Evolutionary conservation across 1,140 invertebrate species (phyloP).

Genomic region (Zaprionus taronus): DNA sequence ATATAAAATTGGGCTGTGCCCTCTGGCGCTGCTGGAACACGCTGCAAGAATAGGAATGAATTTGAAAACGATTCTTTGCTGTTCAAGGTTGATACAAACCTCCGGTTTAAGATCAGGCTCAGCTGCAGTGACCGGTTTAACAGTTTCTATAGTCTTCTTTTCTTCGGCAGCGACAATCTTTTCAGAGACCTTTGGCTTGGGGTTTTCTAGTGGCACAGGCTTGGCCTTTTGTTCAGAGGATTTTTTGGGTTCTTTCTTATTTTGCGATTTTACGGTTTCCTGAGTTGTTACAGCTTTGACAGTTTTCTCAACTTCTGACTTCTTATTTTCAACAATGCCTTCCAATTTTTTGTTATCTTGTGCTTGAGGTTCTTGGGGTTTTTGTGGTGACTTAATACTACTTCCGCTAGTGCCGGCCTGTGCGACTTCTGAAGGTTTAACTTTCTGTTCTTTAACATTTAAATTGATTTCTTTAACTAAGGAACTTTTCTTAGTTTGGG

Average conservation of each 20-base stretch:
- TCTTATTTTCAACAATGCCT: not conserved
- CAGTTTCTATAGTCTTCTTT: not conserved
- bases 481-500: not conserved
- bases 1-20: conserved; percentile 79
- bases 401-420: not conserved
- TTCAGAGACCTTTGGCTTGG: not conserved
- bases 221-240: not conserved
- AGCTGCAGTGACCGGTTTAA: not conserved
- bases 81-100: not conserved
- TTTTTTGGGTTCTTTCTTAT: conserved; percentile 1
- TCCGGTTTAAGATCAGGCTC: conserved; percentile 8
- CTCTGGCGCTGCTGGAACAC: conserved; percentile 57
- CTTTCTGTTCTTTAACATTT: conserved; percentile 10
- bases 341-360: not conserved
- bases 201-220: not conserved
- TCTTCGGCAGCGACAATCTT: not conserved
- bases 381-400: not conserved
- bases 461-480: not conserved
- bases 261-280: not conserved
- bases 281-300: not conserved
- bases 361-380: conserved; percentile 4
- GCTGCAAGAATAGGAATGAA: conserved; percentile 35
- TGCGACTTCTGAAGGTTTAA: not conserved
- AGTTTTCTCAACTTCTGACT: not conserved
- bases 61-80: not conserved